phyloP scores from a whole-genome alignment of 2,888 invertebrate genomes.

The Drosophila cognata region DNA sequence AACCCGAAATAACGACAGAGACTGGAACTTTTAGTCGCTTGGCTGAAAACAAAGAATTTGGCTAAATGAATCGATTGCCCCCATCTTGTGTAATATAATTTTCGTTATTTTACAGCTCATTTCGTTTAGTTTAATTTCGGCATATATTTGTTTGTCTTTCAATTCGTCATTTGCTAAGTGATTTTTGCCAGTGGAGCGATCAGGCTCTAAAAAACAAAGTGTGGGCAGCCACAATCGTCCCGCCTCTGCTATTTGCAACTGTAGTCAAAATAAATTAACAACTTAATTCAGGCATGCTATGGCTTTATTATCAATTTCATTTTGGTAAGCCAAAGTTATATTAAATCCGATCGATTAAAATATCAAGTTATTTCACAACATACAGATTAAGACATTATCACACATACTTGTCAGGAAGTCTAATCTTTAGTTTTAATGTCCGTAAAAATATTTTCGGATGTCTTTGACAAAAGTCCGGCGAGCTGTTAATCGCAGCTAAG shows the following conservation, averaged over 20 bases:
- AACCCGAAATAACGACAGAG: slow-evolving; percentile 51
- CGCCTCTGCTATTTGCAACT: slow-evolving; percentile 25
- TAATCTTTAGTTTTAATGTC: neutral
- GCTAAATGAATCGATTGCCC: slow-evolving; percentile 54
- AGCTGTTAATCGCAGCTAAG: neutral
- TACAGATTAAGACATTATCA: neutral
- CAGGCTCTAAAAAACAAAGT: slow-evolving; percentile 30
- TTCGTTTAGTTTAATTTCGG: slow-evolving; percentile 34
- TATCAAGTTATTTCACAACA: neutral
- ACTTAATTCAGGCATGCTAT: slow-evolving; percentile 9
- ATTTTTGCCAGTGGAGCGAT: slow-evolving; percentile 67
- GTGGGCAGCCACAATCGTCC: slow-evolving; percentile 27
- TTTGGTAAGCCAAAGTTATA: neutral
- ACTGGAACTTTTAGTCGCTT: neutral
- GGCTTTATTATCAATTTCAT: neutral
- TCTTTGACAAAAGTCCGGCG: neutral
- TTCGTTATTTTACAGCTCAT: slow-evolving; percentile 65
- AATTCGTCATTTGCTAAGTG: slow-evolving; percentile 57
- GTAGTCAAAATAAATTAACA: slow-evolving; percentile 35
- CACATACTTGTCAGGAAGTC: neutral
- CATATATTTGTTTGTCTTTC: slow-evolving; percentile 27
- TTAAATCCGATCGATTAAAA: neutral
- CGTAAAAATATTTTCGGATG: neutral
- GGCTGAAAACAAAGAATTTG: slow-evolving; percentile 61
- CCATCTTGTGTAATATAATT: slow-evolving; percentile 61